Evolutionary conservation across 2,888 invertebrate genomes (phyloP).

Genomic region (Dryobota labecula): DNA sequence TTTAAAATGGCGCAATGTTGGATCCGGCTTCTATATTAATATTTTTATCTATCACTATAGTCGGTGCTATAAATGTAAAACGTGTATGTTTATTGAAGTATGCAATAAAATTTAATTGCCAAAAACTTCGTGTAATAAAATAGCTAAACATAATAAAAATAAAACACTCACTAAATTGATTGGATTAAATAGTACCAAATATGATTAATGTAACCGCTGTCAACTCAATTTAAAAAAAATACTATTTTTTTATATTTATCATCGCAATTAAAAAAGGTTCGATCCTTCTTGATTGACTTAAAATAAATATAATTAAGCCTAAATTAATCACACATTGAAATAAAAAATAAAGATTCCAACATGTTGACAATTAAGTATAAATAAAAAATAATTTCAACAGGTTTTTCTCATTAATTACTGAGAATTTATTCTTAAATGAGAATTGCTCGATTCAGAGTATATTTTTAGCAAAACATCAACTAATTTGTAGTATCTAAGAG

Average conservation of each 20-base stretch:
- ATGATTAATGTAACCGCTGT: conserved; percentile 26
- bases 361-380: background rate
- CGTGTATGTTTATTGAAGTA: conserved; percentile 25
- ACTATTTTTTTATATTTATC: background rate
- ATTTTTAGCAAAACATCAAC: conserved; percentile 41
- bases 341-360: background rate
- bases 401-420: conserved; percentile 4
- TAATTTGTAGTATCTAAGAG: conserved; percentile 52
- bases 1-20: background rate
- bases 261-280: conserved; percentile 29
- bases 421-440: background rate
- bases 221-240: conserved; percentile 27
- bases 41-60: background rate
- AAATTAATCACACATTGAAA: conserved; percentile 6
- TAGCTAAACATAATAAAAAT: conserved; percentile 24
- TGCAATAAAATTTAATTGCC: conserved; percentile 32
- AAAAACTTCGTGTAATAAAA: conserved; percentile 14
- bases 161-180: conserved; percentile 22
- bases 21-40: background rate
- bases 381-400: background rate
- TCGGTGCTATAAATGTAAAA: background rate
- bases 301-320: conserved; percentile 20
- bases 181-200: conserved; percentile 34
- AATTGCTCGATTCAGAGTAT: background rate
- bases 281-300: conserved; percentile 11